Evolutionary conservation across 2,888 invertebrate species (phyloP).

Genomic region (Lapara coniferarum): DNA sequence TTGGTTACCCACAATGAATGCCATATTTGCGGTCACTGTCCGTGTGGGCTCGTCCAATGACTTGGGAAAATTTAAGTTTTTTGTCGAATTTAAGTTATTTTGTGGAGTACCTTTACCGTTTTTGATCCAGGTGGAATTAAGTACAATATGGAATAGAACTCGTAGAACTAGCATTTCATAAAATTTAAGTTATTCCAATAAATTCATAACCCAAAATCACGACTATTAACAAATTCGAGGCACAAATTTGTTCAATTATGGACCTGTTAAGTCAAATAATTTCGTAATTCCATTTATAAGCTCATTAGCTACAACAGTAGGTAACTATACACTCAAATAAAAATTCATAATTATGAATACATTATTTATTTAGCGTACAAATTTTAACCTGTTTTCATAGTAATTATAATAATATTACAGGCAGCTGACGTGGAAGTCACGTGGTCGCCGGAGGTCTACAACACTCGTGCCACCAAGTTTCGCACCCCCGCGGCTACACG

Average conservation of each 20-base stretch:
- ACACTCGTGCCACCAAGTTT: slow-evolving; percentile 61
- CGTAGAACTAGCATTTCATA: neutral
- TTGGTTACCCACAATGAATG: slow-evolving; percentile 48
- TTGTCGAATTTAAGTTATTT: slow-evolving; percentile 37
- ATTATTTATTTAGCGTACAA: too few species aligned
- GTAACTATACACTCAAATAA: too few species aligned
- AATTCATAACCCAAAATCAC: too few species aligned
- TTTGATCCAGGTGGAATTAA: neutral
- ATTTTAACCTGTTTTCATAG: too few species aligned
- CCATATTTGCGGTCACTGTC: slow-evolving; percentile 27
- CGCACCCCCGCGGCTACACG: slow-evolving; percentile 71
- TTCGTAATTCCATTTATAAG: too few species aligned
- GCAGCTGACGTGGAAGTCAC: slow-evolving; percentile 44
- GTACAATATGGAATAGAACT: neutral
- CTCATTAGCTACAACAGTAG: too few species aligned
- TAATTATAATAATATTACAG: neutral
- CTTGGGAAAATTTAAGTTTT: slow-evolving; percentile 51
- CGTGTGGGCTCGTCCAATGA: slow-evolving; percentile 43
- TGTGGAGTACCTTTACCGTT: slow-evolving; percentile 9
- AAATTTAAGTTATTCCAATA: neutral
- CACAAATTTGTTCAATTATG: too few species aligned
- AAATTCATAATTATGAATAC: too few species aligned
- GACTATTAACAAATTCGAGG: too few species aligned
- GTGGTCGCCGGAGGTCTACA: slow-evolving; percentile 66
- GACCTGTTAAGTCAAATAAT: too few species aligned